phyloP scores from a whole-genome alignment of 2,888 invertebrate genomes.

The Leucoma salicis region DNA sequence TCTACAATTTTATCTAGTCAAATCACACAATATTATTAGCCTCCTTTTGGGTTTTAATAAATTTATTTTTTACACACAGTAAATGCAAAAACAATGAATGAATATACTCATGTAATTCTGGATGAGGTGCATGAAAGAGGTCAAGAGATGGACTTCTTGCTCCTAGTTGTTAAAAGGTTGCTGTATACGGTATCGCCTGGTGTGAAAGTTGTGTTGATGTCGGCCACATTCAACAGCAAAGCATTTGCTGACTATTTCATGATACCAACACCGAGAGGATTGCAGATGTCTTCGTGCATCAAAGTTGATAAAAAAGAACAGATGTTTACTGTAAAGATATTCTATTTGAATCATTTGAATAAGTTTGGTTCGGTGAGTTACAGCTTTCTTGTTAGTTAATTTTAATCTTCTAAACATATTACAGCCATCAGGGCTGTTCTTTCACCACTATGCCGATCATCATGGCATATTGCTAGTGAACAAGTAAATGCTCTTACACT shows the following conservation, averaged over 20 bases:
- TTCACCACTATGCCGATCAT: too few species aligned
- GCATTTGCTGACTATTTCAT: slow-evolving; percentile 87
- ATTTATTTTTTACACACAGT: slow-evolving; percentile 58
- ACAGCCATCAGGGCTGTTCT: too few species aligned
- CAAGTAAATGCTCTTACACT: too few species aligned
- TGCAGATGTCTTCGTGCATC: slow-evolving; percentile 61
- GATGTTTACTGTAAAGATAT: slow-evolving; percentile 81
- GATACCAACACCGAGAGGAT: slow-evolving; percentile 47
- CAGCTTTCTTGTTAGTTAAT: too few species aligned
- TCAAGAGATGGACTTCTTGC: slow-evolving; percentile 94
- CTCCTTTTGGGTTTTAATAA: too few species aligned
- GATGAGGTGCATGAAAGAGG: slow-evolving; percentile 98
- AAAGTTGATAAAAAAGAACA: slow-evolving; percentile 71
- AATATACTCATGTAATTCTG: slow-evolving; percentile 93
- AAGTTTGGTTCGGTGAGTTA: slow-evolving; percentile 73
- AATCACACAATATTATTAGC: too few species aligned
- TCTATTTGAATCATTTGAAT: slow-evolving; percentile 82
- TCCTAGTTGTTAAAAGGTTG: slow-evolving; percentile 91
- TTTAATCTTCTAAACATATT: too few species aligned
- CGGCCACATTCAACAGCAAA: slow-evolving; percentile 92
- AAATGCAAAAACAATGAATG: slow-evolving; percentile 84
- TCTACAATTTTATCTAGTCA: too few species aligned
- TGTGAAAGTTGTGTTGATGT: slow-evolving; percentile 89
- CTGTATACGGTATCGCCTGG: slow-evolving; percentile 78
- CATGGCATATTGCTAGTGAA: too few species aligned